phyloP scores from a whole-genome alignment of 1,140 invertebrate genomes.

The Oncopodura yosiiana region DNA sequence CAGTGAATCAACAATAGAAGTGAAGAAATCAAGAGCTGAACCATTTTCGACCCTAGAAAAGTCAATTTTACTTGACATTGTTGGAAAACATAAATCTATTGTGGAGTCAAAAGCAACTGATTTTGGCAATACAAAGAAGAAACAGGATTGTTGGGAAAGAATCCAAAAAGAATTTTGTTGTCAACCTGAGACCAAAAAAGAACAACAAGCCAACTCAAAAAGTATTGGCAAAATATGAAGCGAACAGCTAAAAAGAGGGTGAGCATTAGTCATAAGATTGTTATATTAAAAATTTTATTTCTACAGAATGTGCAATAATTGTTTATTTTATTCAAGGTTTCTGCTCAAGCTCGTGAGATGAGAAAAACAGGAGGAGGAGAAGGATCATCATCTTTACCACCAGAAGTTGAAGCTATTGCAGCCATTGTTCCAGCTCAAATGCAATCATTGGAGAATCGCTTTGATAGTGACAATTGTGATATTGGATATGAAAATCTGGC shows the following conservation, averaged over 20 bases:
- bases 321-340: background rate
- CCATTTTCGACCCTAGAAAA: background rate
- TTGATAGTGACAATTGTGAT: slow-evolving; percentile 15
- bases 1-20: background rate
- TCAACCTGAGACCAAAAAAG: background rate
- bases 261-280: background rate
- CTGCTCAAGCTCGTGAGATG: background rate
- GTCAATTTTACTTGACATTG: background rate
- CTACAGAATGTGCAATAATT: too few relatives aligned
- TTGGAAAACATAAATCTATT: background rate
- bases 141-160: background rate
- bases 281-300: background rate
- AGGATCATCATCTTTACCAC: background rate
- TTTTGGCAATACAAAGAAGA: background rate
- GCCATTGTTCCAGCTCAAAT: slow-evolving; percentile 13
- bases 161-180: background rate
- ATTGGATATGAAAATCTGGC: background rate
- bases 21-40: background rate
- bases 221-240: slow-evolving; percentile 7
- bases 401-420: background rate
- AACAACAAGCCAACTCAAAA: slow-evolving; percentile 5
- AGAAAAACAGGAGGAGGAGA: slow-evolving; percentile 15
- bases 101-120: background rate
- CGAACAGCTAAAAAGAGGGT: slow-evolving; percentile 6
- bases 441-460: slow-evolving; percentile 2